A percentile compares a stretch with the other conserved stretches of the same genome.
Conservation (phyloP, 2,888 invertebrate genomes). For the Romanomermis culicivorax region DNA sequence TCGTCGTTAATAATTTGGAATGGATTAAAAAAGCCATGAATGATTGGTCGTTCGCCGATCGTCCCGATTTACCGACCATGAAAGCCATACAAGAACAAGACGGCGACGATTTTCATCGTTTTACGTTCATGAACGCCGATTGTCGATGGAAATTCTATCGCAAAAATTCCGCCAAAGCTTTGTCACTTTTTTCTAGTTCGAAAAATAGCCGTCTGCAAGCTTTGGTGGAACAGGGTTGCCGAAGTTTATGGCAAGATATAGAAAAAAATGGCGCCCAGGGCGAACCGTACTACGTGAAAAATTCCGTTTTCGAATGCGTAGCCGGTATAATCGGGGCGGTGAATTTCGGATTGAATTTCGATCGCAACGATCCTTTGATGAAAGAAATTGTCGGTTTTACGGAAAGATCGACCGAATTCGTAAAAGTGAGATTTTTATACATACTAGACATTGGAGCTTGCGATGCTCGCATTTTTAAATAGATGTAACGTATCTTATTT, state of each 20-base stretch:
- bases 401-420: no score
- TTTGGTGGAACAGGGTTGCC: not conserved
- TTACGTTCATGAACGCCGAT: not conserved
- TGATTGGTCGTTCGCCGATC: slow-evolving; percentile 6
- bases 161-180: not conserved
- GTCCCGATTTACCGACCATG: not conserved
- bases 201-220: slow-evolving; percentile 1
- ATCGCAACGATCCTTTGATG: not conserved
- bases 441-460: no score
- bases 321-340: slow-evolving; percentile 5
- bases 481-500: no score
- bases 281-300: not conserved
- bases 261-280: not conserved
- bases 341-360: slow-evolving; percentile 1
- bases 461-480: no score
- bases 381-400: not conserved
- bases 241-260: not conserved
- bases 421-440: no score
- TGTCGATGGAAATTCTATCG: slow-evolving; percentile 6
- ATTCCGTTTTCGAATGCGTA: not conserved
- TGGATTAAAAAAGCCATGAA: not conserved
- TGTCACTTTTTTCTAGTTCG: slow-evolving; percentile 4
- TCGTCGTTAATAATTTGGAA: not conserved
- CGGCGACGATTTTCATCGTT: not conserved
- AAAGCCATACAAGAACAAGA: not conserved